A percentile compares a stretch with the other conserved stretches of the same genome.
phyloP scores from a whole-genome alignment of 2,113 vertebrate species.

The Chlorodrepanis virens region DNA sequence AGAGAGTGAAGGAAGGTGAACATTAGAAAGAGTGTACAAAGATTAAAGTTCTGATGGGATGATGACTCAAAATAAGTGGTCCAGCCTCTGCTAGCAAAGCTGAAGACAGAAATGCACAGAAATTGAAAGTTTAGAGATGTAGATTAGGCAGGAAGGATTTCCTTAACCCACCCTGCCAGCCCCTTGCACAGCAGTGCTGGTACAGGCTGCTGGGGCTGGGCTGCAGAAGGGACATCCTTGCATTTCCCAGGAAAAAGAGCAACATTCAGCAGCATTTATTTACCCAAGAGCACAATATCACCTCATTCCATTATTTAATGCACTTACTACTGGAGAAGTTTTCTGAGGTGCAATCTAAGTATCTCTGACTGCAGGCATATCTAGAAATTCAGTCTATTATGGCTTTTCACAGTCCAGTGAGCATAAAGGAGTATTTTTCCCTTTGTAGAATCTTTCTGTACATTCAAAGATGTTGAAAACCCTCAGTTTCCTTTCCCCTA shows the following conservation, averaged over 20 bases:
- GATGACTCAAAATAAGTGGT: not conserved
- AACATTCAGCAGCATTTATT: not conserved
- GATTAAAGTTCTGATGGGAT: not conserved
- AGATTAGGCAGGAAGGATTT: not conserved
- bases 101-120: not conserved
- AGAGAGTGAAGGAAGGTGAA: not conserved
- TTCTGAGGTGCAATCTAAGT: not conserved
- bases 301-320: not conserved
- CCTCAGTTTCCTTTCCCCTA: not conserved
- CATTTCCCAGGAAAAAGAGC: not conserved
- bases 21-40: not conserved
- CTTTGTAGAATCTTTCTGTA: not conserved
- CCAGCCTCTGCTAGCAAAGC: not conserved
- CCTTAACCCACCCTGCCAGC: not conserved
- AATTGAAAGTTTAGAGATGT: not conserved
- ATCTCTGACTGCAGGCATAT: not conserved
- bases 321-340: not conserved
- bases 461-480: not conserved
- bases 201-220: not conserved
- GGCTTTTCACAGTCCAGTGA: not conserved
- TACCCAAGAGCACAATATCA: not conserved
- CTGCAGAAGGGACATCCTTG: not conserved
- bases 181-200: not conserved
- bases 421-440: not conserved
- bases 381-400: not conserved